A percentile compares a stretch with the other conserved stretches of the same genome.
Evolutionary conservation across 2,888 invertebrate genomes (phyloP).

Genomic region (Petrophora chlorosata): DNA sequence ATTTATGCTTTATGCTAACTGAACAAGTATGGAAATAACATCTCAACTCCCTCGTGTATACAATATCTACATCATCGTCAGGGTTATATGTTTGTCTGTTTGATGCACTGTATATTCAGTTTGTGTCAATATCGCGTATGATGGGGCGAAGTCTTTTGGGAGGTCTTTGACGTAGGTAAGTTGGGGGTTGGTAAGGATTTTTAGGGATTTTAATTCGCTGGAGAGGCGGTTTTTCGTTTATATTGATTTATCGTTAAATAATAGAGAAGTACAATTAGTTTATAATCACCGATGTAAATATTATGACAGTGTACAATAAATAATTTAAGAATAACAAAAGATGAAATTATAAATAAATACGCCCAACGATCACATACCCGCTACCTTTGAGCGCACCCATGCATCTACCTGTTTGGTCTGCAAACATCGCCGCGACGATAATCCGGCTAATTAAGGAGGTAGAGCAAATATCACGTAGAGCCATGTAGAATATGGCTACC

Average conservation of each 20-base stretch:
- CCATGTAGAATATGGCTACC: not conserved
- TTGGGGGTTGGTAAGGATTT: too few species aligned
- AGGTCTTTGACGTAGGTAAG: not conserved
- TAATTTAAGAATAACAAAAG: too few species aligned
- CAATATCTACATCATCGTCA: not conserved
- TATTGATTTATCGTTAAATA: too few species aligned
- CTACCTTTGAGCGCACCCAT: too few species aligned
- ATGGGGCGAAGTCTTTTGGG: constrained; percentile 1
- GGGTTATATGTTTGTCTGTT: constrained; percentile 2
- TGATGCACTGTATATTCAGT: not conserved
- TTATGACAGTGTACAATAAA: too few species aligned
- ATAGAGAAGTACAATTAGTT: too few species aligned
- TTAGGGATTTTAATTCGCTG: too few species aligned
- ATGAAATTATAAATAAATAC: too few species aligned
- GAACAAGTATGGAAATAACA: not conserved
- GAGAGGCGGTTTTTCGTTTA: too few species aligned
- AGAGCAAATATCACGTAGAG: constrained; percentile 48
- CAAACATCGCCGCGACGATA: constrained; percentile 60
- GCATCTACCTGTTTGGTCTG: constrained; percentile 11
- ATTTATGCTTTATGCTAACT: too few species aligned
- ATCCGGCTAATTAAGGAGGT: constrained; percentile 65
- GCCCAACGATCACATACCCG: too few species aligned
- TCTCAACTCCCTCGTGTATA: not conserved
- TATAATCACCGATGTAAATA: too few species aligned
- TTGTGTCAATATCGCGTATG: constrained; percentile 9